A percentile compares a stretch with the other conserved stretches of the same genome.
Conservation (phyloP, 2,797 vertebrate genomes). For the Microcaecilia unicolor region DNA sequence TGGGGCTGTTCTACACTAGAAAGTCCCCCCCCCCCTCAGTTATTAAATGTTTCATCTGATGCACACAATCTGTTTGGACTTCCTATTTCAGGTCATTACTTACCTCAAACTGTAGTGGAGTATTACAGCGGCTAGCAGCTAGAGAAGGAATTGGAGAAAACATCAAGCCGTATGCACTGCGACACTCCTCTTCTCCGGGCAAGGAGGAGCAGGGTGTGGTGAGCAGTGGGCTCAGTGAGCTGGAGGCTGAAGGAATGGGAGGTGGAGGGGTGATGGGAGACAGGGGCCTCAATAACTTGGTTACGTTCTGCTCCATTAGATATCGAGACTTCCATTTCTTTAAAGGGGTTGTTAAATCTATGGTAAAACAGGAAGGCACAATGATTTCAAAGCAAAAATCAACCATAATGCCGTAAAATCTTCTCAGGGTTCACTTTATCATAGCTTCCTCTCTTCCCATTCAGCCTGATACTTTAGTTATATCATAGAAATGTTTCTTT, state of each 20-base stretch:
- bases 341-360: conserved; percentile 78
- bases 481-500: too few species aligned
- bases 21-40: too few species aligned
- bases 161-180: conserved; percentile 62
- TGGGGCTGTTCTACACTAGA: too few species aligned
- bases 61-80: not conserved
- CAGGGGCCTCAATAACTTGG: conserved; percentile 74
- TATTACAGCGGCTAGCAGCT: conserved; percentile 92
- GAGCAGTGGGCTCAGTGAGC: conserved; percentile 61
- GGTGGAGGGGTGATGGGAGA: conserved; percentile 79
- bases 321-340: conserved; percentile 92
- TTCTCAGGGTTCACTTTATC: too few species aligned
- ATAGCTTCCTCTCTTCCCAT: too few species aligned
- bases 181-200: conserved; percentile 65
- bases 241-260: conserved; percentile 47
- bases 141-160: conserved; percentile 85
- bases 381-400: not conserved
- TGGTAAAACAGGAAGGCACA: conserved; percentile 8
- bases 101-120: conserved; percentile 95
- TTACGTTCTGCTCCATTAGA: conserved; percentile 59
- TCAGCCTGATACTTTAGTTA: too few species aligned
- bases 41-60: not conserved
- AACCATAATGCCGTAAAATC: too few species aligned
- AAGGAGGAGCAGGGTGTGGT: conserved; percentile 61
- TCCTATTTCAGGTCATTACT: too few species aligned